phyloP scores from a whole-genome alignment of 2,113 vertebrate species.

The Apteryx owenii region DNA sequence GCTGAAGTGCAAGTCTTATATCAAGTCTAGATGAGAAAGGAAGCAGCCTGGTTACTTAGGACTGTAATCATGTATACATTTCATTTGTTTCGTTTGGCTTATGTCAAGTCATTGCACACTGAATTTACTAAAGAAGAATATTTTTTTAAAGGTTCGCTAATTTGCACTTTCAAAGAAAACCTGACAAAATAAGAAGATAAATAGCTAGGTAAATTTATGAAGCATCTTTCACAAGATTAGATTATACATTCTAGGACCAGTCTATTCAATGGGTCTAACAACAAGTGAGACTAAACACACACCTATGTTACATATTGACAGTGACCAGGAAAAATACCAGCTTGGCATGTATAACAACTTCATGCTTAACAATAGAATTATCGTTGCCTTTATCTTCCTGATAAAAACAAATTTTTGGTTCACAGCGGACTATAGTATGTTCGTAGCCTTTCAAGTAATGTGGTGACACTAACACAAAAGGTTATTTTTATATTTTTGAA shows the following conservation, averaged over 20 bases:
- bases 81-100: background rate
- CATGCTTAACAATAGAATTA: background rate
- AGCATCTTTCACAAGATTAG: background rate
- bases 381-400: background rate
- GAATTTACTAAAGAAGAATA: background rate
- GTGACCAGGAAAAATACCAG: background rate
- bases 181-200: background rate
- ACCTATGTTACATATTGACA: fast-evolving
- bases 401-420: background rate
- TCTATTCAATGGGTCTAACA: background rate
- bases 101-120: background rate
- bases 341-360: background rate
- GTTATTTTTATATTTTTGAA: background rate
- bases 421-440: background rate
- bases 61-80: background rate
- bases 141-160: background rate
- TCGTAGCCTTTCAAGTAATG: background rate
- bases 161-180: background rate
- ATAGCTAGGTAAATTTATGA: background rate
- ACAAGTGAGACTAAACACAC: background rate
- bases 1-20: background rate
- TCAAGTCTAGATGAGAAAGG: background rate
- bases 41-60: background rate
- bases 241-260: too few relatives aligned
- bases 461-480: background rate